A percentile compares a stretch with the other conserved stretches of the same genome.
Conservation (phyloP, 2,888 invertebrate genomes). For the Gryllus longicercus region DNA sequence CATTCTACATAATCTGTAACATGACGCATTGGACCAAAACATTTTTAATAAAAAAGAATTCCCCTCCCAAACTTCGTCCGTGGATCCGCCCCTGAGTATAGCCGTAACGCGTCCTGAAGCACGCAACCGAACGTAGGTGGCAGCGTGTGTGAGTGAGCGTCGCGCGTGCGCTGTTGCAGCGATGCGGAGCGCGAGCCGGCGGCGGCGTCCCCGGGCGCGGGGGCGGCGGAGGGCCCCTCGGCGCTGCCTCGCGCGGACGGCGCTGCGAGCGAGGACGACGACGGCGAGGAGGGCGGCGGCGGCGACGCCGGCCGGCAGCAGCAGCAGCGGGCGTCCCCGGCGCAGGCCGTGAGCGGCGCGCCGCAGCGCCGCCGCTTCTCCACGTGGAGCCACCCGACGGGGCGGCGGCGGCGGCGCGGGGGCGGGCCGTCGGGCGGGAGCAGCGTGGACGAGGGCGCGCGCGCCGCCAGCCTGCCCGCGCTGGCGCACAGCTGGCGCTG, state of each 20-base stretch:
- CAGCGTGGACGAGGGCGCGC: slow-evolving; percentile 32
- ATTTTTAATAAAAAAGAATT: no score
- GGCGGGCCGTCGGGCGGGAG: not conserved
- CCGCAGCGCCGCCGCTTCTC: not conserved
- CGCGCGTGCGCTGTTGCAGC: not conserved
- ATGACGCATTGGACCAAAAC: no score
- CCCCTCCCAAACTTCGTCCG: no score
- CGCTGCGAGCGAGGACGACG: slow-evolving; percentile 44
- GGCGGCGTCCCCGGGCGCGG: not conserved
- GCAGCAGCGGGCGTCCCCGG: slow-evolving; percentile 29
- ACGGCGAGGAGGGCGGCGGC: slow-evolving; percentile 42
- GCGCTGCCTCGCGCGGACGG: slow-evolving; percentile 38
- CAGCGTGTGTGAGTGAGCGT: no score
- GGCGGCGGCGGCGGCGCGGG: not conserved
- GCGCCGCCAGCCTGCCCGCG: slow-evolving; percentile 39
- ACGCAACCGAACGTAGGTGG: no score
- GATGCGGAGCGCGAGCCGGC: slow-evolving; percentile 6
- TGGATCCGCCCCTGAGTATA: no score
- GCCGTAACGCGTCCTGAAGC: no score
- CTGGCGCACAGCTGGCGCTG: slow-evolving; percentile 46
- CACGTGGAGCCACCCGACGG: not conserved
- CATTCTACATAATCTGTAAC: no score
- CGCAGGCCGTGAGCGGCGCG: not conserved
- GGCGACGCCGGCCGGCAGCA: slow-evolving; percentile 41
- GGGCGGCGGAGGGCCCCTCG: not conserved